Evolutionary conservation across 37 sponge, comb jelly and placozoan genomes (phyloP).

Genomic region (Halisarca cf. caerulea): DNA sequence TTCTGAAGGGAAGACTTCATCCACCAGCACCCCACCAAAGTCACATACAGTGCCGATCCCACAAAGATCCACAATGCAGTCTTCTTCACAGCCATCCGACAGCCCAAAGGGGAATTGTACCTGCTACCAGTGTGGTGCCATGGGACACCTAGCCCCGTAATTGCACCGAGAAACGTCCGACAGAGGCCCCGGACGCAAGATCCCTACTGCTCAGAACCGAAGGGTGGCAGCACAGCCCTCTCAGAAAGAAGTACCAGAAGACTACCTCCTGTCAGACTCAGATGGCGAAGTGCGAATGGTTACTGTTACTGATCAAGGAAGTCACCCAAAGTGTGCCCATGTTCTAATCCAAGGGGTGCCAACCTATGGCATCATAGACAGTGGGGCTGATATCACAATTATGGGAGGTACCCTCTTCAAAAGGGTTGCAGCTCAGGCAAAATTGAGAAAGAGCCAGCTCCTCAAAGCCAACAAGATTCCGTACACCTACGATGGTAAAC

Average conservation of each 20-base stretch:
- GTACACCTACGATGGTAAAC: constrained; percentile 20
- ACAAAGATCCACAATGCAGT: too few relatives aligned
- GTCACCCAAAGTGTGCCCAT: neutral
- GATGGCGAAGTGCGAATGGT: neutral
- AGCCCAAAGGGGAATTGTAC: too few relatives aligned
- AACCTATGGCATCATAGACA: constrained; percentile 27
- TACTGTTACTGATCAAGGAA: neutral
- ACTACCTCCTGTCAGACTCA: too few relatives aligned
- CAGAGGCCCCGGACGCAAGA: too few relatives aligned
- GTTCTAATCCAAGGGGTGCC: constrained; percentile 19
- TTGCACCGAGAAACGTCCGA: neutral
- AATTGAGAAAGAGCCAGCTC: constrained; percentile 4
- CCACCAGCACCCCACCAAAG: too few relatives aligned
- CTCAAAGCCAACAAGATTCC: constrained; percentile 36
- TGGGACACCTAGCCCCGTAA: neutral
- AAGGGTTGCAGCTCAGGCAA: constrained; percentile 9
- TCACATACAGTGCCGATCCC: too few relatives aligned
- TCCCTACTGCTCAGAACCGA: too few relatives aligned
- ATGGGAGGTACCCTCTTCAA: constrained; percentile 4
- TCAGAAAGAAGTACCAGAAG: too few relatives aligned
- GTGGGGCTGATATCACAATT: constrained; percentile 30
- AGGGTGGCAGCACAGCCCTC: too few relatives aligned
- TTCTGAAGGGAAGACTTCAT: neutral
- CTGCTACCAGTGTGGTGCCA: constrained; percentile 11
- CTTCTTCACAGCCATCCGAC: neutral